phyloP scores from a whole-genome alignment of 2,113 vertebrate genomes.

The Hypanus sabinus region DNA sequence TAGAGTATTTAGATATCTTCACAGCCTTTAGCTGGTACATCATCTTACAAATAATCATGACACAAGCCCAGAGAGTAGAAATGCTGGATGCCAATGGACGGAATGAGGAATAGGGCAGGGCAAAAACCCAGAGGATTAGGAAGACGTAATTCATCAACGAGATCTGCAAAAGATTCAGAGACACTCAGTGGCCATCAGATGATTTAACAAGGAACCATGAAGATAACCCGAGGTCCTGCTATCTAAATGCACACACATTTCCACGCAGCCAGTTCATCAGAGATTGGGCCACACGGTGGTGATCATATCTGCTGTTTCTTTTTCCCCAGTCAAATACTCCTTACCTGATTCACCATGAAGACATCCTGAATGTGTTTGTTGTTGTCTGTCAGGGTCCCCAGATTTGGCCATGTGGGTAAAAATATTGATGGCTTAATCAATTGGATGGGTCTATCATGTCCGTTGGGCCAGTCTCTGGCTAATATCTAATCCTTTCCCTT shows the following conservation, averaged over 20 bases:
- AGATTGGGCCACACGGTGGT: neutral
- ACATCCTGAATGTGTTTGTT: neutral
- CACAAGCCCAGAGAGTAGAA: constrained; percentile 62
- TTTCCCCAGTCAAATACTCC: neutral
- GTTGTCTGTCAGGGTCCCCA: no score
- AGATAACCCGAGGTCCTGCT: neutral
- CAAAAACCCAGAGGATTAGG: constrained; percentile 60
- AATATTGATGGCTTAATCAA: neutral
- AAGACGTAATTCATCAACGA: constrained; percentile 63
- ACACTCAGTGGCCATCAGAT: neutral
- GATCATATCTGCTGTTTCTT: neutral
- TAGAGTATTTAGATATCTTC: constrained; percentile 57
- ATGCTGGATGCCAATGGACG: constrained; percentile 52
- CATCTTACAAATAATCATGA: constrained; percentile 67
- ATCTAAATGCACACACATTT: neutral
- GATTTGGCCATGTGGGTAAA: neutral
- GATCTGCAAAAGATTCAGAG: constrained; percentile 47
- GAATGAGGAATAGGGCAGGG: constrained; percentile 55
- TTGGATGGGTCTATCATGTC: no score
- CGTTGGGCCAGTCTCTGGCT: no score
- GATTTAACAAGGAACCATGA: neutral
- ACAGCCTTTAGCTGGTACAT: constrained; percentile 68
- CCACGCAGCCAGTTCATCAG: neutral
- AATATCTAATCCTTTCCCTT: no score
- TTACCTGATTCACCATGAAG: neutral